Percentiles rank a stretch among this genome's conserved stretches.
Evolutionary conservation across 2,888 invertebrate genomes (phyloP).

Genomic region (Acrobasis repandana): DNA sequence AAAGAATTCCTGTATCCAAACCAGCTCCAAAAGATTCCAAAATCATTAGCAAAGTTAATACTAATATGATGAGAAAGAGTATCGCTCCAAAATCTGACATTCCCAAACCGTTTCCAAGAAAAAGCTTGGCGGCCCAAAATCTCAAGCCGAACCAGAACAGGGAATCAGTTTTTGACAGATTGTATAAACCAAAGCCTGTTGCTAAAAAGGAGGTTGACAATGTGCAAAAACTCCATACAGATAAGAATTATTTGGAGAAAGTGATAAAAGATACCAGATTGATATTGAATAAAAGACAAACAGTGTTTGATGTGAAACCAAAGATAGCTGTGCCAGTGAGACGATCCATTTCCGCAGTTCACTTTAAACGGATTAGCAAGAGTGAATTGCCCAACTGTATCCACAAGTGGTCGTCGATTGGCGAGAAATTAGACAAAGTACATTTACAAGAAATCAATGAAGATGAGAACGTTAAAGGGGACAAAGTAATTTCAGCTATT

Average conservation of each 20-base stretch:
- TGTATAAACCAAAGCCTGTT: constrained; percentile 62
- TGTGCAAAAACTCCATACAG: constrained; percentile 49
- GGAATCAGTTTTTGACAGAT: constrained; percentile 66
- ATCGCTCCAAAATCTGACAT: constrained; percentile 35
- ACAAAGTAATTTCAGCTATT: constrained; percentile 60
- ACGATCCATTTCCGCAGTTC: constrained; percentile 75
- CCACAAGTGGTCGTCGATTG: constrained; percentile 70
- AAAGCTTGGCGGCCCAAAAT: constrained; percentile 42
- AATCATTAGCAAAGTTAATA: constrained; percentile 23
- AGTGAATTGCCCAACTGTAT: constrained; percentile 62
- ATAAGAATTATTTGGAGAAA: constrained; percentile 57
- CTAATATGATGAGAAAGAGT: constrained; percentile 37
- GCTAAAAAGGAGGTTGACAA: constrained; percentile 41
- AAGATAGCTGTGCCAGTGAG: constrained; percentile 45
- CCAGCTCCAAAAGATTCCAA: neutral
- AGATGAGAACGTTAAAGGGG: constrained; percentile 51
- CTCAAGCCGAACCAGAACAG: constrained; percentile 30
- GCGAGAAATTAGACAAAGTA: constrained; percentile 60
- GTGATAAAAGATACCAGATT: constrained; percentile 49
- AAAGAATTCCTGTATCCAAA: constrained; percentile 14
- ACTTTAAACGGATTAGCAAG: constrained; percentile 66
- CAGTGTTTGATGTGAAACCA: constrained; percentile 46
- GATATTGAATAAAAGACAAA: constrained; percentile 54
- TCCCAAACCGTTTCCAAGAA: constrained; percentile 39
- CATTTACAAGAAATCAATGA: constrained; percentile 57